Evolutionary conservation across 2,888 invertebrate species (phyloP).

Genomic region (Temnothorax unifasciatus): DNA sequence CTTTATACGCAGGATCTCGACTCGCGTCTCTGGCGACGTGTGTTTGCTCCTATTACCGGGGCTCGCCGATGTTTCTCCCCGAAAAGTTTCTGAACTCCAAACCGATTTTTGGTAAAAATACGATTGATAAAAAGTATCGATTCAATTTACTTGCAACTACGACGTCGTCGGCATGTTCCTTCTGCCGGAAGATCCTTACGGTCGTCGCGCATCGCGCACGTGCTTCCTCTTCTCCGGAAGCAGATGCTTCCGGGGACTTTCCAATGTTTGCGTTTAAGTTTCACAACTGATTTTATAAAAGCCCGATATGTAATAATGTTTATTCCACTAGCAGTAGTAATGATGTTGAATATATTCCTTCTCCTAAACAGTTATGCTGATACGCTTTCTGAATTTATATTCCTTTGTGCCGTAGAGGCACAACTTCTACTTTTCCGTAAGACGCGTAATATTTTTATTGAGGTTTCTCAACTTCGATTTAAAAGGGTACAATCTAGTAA

Average conservation of each 20-base stretch:
- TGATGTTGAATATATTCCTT: background rate
- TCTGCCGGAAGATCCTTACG: background rate
- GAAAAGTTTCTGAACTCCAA: background rate
- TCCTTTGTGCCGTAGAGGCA: background rate
- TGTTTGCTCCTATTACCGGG: background rate
- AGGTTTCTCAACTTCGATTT: background rate
- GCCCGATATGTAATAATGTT: background rate
- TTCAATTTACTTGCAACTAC: background rate
- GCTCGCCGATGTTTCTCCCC: constrained; percentile 18
- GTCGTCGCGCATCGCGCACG: background rate
- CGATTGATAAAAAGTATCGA: background rate
- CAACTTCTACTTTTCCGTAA: background rate
- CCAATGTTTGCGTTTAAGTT: constrained; percentile 9
- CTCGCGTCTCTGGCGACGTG: constrained; percentile 5
- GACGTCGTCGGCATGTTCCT: background rate
- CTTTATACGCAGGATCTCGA: constrained; percentile 15
- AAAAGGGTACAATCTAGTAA: background rate
- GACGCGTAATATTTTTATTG: background rate
- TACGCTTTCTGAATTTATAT: constrained; percentile 10
- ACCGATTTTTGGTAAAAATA: background rate
- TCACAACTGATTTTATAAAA: constrained; percentile 10
- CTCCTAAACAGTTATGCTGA: background rate
- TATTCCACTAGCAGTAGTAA: background rate
- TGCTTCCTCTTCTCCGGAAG: background rate
- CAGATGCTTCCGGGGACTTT: constrained; percentile 7